These are phyloP conservation scores for Acanthurus lineatus DNA, from an alignment of 2,797 vertebrate genomes.

Conservation along the genomic window DNA sequence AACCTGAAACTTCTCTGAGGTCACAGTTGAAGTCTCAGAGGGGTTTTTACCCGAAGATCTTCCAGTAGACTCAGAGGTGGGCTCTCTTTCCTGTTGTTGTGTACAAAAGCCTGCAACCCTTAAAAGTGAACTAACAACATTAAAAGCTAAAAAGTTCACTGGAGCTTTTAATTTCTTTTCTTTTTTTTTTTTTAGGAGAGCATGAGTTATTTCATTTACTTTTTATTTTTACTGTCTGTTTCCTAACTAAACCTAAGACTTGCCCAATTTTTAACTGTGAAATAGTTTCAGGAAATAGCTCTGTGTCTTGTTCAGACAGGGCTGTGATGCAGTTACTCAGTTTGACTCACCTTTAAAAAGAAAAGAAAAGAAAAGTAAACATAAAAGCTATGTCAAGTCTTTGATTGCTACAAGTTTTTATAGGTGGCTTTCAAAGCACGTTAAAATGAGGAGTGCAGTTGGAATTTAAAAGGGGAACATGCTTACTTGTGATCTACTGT, in stretches of 20 bases:
- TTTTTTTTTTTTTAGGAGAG: background rate
- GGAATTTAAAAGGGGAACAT: background rate
- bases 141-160: too few relatives aligned
- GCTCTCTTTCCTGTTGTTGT: background rate
- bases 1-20: background rate
- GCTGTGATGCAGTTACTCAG: constrained; percentile 36
- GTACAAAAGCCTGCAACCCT: background rate
- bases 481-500: background rate
- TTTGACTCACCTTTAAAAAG: background rate
- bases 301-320: constrained; percentile 41
- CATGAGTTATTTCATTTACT: too few relatives aligned
- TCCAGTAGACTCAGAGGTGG: background rate
- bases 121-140: background rate
- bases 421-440: background rate
- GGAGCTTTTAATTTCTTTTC: too few relatives aligned
- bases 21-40: too few relatives aligned
- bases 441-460: background rate
- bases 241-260: background rate
- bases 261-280: constrained; percentile 33
- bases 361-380: background rate
- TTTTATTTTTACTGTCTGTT: background rate
- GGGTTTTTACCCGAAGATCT: background rate
- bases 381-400: background rate
- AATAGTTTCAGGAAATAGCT: constrained; percentile 65
- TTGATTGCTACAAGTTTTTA: background rate